These are phyloP conservation scores for Plemyria rubiginata DNA, from an alignment of 2,888 invertebrate genomes.

Conservation along the genomic window DNA sequence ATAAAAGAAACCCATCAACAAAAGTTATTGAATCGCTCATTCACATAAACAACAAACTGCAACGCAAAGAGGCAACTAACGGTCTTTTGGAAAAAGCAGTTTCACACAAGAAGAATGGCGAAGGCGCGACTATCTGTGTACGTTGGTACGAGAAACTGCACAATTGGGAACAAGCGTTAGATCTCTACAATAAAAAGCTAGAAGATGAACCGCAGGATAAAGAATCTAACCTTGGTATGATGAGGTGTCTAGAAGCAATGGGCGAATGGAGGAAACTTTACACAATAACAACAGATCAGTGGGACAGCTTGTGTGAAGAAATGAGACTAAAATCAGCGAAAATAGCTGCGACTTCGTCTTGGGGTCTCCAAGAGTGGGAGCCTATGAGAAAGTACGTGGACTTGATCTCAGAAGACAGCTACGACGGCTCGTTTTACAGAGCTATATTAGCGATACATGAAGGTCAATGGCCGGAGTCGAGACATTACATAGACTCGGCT, in stretches of 20 bases:
- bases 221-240: slow-evolving; percentile 95
- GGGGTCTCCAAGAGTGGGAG: slow-evolving; percentile 98
- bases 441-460: slow-evolving; percentile 96
- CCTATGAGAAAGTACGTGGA: slow-evolving; percentile 96
- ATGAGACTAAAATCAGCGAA: slow-evolving; percentile 89
- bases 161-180: slow-evolving; percentile 98
- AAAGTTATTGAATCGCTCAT: slow-evolving; percentile 97
- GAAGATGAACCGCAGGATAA: slow-evolving; percentile 88
- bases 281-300: slow-evolving; percentile 89
- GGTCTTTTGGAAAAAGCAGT: slow-evolving; percentile 96
- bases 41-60: slow-evolving; percentile 98
- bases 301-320: slow-evolving; percentile 78
- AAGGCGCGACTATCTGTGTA: slow-evolving; percentile 86
- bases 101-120: slow-evolving; percentile 88
- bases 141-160: slow-evolving; percentile 99
- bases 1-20: slow-evolving; percentile 86
- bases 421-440: slow-evolving; percentile 97
- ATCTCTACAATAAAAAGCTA: slow-evolving; percentile 92
- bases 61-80: slow-evolving; percentile 98
- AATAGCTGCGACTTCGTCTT: slow-evolving; percentile 96
- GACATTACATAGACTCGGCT: slow-evolving; percentile 95
- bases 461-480: slow-evolving; percentile 88
- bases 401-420: slow-evolving; percentile 94
- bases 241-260: slow-evolving; percentile 98
- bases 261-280: slow-evolving; percentile 98